Percentiles rank a stretch among this genome's conserved stretches.
phyloP scores from a whole-genome alignment of 1,140 invertebrate species.

The Centruroides sculpturatus region DNA sequence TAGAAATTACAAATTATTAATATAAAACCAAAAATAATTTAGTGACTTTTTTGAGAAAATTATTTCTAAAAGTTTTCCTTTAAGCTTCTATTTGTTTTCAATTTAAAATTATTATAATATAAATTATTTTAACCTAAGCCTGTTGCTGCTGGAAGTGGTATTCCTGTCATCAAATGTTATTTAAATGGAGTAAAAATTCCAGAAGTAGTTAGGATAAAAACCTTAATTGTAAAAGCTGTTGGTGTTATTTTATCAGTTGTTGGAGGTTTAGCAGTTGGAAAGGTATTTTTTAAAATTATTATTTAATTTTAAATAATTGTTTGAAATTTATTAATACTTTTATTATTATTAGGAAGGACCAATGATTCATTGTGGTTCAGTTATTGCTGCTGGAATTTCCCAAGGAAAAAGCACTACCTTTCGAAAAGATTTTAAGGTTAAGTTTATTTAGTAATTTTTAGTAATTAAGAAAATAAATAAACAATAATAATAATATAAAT shows the following conservation, averaged over 20 bases:
- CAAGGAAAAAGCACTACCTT: constrained; percentile 92
- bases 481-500: no score
- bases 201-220: constrained; percentile 82
- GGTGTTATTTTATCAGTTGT: constrained; percentile 88
- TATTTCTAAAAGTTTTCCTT: no score
- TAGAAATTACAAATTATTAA: no score
- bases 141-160: constrained; percentile 88
- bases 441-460: constrained; percentile 8
- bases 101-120: constrained; percentile 19
- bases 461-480: no score
- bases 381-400: constrained; percentile 92
- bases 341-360: constrained; percentile 75
- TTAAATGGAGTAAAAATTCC: constrained; percentile 97
- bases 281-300: constrained; percentile 39
- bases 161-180: constrained; percentile 98
- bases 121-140: constrained; percentile 52
- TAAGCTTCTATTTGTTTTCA: no score
- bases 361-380: constrained; percentile 98
- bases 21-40: no score
- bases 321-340: background rate
- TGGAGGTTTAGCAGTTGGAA: constrained; percentile 90
- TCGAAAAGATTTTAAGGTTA: constrained; percentile 51
- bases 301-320: no score
- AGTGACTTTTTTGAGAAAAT: no score
- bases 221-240: constrained; percentile 75